Conservation (phyloP, 2,113 vertebrate genomes). For the Lonchura striata region DNA sequence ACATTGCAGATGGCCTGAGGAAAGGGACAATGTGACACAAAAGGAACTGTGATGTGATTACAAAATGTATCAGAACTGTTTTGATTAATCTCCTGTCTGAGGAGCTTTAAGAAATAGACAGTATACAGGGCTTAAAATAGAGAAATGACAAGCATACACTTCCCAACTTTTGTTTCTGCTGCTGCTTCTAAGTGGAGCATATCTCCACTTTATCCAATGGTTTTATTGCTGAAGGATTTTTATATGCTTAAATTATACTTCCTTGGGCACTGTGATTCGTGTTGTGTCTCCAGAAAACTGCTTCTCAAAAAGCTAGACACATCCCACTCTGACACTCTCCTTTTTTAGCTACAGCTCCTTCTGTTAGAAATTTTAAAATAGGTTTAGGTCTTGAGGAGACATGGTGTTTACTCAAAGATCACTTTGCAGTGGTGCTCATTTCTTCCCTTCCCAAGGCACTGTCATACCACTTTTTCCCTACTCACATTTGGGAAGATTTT, state of each 20-base stretch:
- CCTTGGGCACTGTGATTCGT: neutral
- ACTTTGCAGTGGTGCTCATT: neutral
- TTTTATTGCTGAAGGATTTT: neutral
- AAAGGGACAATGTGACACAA: neutral
- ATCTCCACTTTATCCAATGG: neutral
- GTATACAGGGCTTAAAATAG: neutral
- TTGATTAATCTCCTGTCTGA: neutral
- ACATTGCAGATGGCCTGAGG: neutral
- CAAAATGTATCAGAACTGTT: neutral
- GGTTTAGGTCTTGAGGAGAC: neutral
- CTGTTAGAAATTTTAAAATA: neutral
- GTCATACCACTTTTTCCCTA: neutral
- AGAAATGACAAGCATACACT: neutral
- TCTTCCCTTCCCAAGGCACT: neutral
- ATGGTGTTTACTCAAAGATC: neutral
- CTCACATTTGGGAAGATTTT: neutral
- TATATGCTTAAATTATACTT: neutral
- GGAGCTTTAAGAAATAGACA: neutral
- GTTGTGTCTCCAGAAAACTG: neutral
- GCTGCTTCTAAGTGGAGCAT: neutral
- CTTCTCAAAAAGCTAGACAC: neutral
- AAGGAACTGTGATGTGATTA: neutral
- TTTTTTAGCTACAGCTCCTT: slow-evolving; percentile 20
- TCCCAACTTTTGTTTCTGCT: neutral
- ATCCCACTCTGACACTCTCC: neutral